These are phyloP conservation scores for Odocoileus virginianus DNA, from an alignment of 2,113 vertebrate species.

Conservation along the genomic window DNA sequence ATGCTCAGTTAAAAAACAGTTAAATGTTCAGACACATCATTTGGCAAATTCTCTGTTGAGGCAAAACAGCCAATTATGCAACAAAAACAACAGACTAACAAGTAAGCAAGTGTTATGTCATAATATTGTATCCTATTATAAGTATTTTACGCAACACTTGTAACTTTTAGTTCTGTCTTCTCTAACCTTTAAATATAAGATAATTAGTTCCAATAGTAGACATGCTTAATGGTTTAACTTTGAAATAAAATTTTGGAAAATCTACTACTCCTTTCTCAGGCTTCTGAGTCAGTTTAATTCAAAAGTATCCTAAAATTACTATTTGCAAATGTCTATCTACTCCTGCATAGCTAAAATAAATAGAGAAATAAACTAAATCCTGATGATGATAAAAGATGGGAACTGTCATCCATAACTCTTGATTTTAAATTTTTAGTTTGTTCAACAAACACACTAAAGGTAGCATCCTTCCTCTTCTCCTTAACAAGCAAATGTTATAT, in stretches of 20 bases:
- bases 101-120: neutral
- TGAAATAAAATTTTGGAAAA: neutral
- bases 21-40: neutral
- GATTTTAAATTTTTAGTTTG: neutral
- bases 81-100: neutral
- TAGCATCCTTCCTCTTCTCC: neutral
- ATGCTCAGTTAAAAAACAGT: neutral
- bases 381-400: neutral
- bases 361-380: neutral
- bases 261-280: neutral
- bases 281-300: neutral
- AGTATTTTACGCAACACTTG: neutral
- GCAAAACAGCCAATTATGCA: neutral
- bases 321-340: neutral
- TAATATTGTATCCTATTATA: neutral
- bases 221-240: neutral
- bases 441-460: neutral
- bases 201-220: neutral
- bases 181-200: neutral
- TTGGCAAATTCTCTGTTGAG: neutral
- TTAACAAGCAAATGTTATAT: neutral
- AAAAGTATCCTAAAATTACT: neutral
- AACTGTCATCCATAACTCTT: neutral
- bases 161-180: conserved; percentile 10
- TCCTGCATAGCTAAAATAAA: neutral